These are phyloP conservation scores for Crocodylus rhombifer DNA, from an alignment of 2,797 vertebrate species.

Conservation along the genomic window DNA sequence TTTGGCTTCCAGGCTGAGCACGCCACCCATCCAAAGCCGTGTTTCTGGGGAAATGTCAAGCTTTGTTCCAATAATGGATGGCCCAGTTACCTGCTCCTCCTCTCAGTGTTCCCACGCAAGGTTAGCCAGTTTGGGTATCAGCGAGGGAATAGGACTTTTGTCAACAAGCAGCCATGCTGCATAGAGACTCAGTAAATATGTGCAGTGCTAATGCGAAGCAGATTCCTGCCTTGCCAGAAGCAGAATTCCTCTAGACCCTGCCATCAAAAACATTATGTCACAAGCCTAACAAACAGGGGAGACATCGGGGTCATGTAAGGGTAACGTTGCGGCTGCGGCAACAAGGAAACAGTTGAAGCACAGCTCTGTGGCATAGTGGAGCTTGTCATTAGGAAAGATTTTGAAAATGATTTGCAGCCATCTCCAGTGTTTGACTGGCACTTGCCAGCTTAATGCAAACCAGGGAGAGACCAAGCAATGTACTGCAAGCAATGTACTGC, in stretches of 20 bases:
- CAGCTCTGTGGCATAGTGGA: background rate
- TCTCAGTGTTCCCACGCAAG: rapidly evolving
- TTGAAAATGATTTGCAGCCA: slow-evolving; percentile 55
- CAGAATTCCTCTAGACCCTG: slow-evolving; percentile 69
- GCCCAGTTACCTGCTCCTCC: background rate
- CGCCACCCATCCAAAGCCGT: background rate
- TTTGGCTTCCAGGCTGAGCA: background rate
- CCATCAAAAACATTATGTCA: slow-evolving; percentile 76
- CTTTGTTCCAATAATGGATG: background rate
- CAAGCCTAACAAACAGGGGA: slow-evolving; percentile 54
- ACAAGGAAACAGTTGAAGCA: slow-evolving; percentile 43
- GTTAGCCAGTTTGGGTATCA: background rate
- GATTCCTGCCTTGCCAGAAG: slow-evolving; percentile 71
- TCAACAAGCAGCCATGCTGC: slow-evolving; percentile 52
- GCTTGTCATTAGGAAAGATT: slow-evolving; percentile 63
- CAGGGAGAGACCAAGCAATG: slow-evolving; percentile 39
- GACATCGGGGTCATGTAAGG: slow-evolving; percentile 68
- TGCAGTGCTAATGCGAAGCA: slow-evolving; percentile 71
- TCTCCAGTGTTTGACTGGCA: background rate
- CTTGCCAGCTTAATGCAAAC: slow-evolving; percentile 61
- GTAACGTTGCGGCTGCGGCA: slow-evolving; percentile 43
- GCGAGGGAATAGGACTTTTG: background rate
- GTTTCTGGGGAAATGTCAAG: background rate
- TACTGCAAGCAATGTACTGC: slow-evolving; percentile 1
- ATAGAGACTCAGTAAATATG: slow-evolving; percentile 57